Base-by-base conservation (phyloP, 2,888 invertebrate species). In the Fissipunctia ypsillon region DNA sequence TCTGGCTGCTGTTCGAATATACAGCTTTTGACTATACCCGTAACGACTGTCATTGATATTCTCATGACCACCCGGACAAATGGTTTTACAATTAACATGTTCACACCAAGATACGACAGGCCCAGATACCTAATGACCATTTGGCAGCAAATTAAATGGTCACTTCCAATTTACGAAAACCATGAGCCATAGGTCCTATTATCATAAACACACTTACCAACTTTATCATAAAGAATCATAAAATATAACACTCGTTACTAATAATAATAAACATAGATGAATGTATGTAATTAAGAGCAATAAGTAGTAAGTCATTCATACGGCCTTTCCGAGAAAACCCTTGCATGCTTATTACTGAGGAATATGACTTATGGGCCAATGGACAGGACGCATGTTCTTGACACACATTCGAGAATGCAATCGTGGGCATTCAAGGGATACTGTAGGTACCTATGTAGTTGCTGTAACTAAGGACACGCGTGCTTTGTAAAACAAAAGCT, bases 351-450 rank as follows among this genome's bases (percentile, higher is more conserved):
- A 86, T 83, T 83, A 79, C 66, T 65, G 81, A 71, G 73, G 75
- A 73, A 50, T 81, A 88, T 88, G 82, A 88, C 54, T 88, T 87
- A 86, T 84, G 69, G 45, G 16, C 74, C 38, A 67, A 66, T 50
- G 80, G 65, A 45, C 79, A 56, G 77, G 81, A 78, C 16, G 48
- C 68, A 16, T 65, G 80, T 0, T 67, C 86, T 85, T 87, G 86
- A 85, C 86, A 85, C 7, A 81, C 77, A 69, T 86, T 69, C 4
- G 63, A 54, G n/a, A 72, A 41, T 63, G 69, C 56, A 71, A 25
- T 71, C 65, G 69, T 60, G 63, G 70, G 31, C 56, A 64, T 38
- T 69, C 65, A 66, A 66, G 65, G 77, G 56, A 67, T 78, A 64
- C 12, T 28, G 48, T n/a, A n/a, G n/a, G n/a, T n/a, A n/a, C n/a